These are phyloP conservation scores for Scatophagus argus DNA, from an alignment of 2,113 vertebrate species.

Conservation along the genomic window DNA sequence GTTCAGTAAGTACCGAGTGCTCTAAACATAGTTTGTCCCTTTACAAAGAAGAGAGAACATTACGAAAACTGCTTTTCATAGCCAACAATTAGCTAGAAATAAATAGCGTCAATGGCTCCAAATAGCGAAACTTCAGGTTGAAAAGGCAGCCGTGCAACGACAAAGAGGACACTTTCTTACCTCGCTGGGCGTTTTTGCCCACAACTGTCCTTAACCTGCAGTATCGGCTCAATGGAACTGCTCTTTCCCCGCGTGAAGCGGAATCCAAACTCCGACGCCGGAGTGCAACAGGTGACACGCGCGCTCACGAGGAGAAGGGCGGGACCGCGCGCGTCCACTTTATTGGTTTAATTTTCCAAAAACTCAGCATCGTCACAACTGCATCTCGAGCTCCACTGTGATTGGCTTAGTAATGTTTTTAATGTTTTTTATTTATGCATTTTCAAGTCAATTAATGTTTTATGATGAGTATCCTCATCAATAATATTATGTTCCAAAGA, in stretches of 20 bases:
- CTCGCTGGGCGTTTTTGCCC: not conserved
- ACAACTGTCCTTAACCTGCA: not conserved
- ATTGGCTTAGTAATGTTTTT: not conserved
- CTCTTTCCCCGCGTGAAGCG: not conserved
- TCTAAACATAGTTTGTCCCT: constrained; percentile 62
- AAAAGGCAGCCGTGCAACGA: not conserved
- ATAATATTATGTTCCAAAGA: not conserved
- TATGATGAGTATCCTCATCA: not conserved
- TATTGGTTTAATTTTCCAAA: constrained; percentile 12
- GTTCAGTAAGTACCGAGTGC: constrained; percentile 39
- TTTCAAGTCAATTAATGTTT: not conserved
- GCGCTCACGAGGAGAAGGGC: constrained; percentile 30
- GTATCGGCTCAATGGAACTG: not conserved
- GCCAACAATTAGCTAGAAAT: not conserved
- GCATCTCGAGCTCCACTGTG: not conserved
- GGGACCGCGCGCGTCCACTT: constrained; percentile 27
- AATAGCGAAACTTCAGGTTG: not conserved
- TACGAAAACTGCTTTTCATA: too few species aligned
- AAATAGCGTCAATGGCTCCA: not conserved
- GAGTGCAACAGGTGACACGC: constrained; percentile 70
- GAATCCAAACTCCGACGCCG: too few species aligned
- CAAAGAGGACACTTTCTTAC: constrained; percentile 20
- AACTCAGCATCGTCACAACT: not conserved
- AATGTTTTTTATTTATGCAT: not conserved
- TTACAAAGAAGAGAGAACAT: constrained; percentile 7